These are phyloP conservation scores for Nymphicus hollandicus DNA, from an alignment of 2,113 vertebrate species.

Conservation along the genomic window DNA sequence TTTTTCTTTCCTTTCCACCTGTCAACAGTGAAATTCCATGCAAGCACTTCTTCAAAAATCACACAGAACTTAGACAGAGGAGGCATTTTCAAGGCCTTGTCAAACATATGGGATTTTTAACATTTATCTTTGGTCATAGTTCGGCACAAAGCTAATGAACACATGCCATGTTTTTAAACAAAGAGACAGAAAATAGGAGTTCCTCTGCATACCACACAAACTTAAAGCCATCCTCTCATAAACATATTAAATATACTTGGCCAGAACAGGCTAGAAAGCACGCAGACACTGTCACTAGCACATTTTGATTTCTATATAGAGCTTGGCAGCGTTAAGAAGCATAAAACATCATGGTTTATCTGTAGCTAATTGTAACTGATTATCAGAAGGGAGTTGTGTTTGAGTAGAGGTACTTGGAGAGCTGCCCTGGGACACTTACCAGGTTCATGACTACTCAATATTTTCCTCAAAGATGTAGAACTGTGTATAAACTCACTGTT, in stretches of 20 bases:
- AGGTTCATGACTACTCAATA: neutral
- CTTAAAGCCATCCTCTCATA: neutral
- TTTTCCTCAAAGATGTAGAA: neutral
- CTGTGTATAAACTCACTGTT: neutral
- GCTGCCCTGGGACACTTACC: neutral
- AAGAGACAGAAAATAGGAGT: neutral
- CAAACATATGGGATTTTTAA: neutral
- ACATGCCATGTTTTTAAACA: neutral
- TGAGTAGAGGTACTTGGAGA: neutral
- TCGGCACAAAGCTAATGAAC: neutral
- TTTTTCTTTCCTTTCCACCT: neutral
- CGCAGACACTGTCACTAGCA: neutral
- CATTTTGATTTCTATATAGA: neutral
- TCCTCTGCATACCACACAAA: neutral
- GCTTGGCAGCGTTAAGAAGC: neutral
- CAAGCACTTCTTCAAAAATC: neutral
- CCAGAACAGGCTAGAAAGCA: neutral
- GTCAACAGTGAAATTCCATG: neutral
- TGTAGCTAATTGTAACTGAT: neutral
- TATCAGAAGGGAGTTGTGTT: neutral
- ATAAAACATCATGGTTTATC: neutral
- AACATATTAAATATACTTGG: neutral
- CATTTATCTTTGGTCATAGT: neutral
- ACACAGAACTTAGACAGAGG: neutral
- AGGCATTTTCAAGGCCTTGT: neutral